phyloP scores from a whole-genome alignment of 2,888 invertebrate species.

The Spatulosminthurus flaviceps region DNA sequence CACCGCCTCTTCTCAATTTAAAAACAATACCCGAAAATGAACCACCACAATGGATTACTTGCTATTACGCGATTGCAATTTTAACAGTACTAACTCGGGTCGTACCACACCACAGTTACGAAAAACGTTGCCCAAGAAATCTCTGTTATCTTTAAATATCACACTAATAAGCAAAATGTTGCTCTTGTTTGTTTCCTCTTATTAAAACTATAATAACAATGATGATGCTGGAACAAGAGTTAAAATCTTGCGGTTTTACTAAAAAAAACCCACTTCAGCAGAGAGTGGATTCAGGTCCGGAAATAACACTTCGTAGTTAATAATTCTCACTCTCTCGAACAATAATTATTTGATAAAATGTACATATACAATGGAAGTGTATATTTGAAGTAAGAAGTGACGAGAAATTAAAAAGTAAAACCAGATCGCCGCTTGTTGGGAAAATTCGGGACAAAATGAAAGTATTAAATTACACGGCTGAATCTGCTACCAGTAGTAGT shows the following conservation, averaged over 20 bases:
- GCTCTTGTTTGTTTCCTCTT: neutral
- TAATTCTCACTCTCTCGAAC: too few species aligned
- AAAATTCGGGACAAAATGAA: neutral
- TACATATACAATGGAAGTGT: neutral
- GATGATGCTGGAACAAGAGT: neutral
- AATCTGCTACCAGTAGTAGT: neutral
- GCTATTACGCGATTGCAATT: neutral
- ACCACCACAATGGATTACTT: neutral
- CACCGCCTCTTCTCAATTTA: conserved; percentile 20
- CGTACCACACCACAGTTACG: neutral
- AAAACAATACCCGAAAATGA: neutral
- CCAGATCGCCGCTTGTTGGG: neutral
- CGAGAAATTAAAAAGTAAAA: neutral
- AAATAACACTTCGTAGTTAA: too few species aligned
- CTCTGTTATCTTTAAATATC: neutral
- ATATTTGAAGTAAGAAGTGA: neutral
- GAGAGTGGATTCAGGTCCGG: neutral
- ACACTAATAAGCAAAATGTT: neutral
- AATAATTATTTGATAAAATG: neutral
- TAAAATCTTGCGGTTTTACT: neutral
- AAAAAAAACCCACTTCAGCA: neutral
- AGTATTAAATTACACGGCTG: conserved; percentile 18
- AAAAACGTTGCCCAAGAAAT: neutral
- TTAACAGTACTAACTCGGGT: neutral
- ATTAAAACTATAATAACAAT: conserved; percentile 1